Evolutionary conservation across 1,140 invertebrate species (phyloP), one percentile per base, ranked within the genome.

Genomic region (Orius insidiosus): DNA sequence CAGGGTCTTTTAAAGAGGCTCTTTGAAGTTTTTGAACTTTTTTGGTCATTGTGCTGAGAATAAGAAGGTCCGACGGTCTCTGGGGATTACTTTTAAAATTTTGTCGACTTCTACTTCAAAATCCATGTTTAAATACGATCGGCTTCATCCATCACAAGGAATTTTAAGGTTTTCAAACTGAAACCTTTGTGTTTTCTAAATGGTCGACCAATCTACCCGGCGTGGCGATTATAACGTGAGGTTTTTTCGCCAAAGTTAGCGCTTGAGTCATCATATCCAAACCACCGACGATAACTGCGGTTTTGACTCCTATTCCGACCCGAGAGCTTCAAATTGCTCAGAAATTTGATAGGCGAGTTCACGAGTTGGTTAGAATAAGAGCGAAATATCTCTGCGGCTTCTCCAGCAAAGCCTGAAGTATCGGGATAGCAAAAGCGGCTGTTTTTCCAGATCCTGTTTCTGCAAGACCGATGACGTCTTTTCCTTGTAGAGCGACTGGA

Each of bases 1-100:
- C 85, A 6, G 95, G 93, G 63, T 88, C 78, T 53, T 77, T 75
- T 1, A 99, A 66, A 5, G 87, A 96, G 1, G 95, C 95, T 44
- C 94, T 66, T 62, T 98, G 93, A 14, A 98, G 63, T 64, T 98
- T 98, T 53, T 88, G 78, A 1, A 97, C 92, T 68, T 98, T 97
- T 60, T 94, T 93, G 0, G 92, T 98, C 93, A 97, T 98, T 13
- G 93, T 98, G 93, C 93, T 1, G 92, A 95, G 66, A 95, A 98
- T 16, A 97, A 60, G 53, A 82, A 84, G 0, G 92, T 97, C 45
- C 75, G 67, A 13, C 90, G 71, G 56, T 96, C 87, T 34, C 78
- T 50, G 0, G 92, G 92, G 51, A 97, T 83, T 0, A 84, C 86
- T 59, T 83, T 81, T 2, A 98, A 62, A 47, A 98, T 95, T 66